Evolutionary conservation across 2,888 invertebrate genomes (phyloP).

Genomic region (Plagodis dolabraria): DNA sequence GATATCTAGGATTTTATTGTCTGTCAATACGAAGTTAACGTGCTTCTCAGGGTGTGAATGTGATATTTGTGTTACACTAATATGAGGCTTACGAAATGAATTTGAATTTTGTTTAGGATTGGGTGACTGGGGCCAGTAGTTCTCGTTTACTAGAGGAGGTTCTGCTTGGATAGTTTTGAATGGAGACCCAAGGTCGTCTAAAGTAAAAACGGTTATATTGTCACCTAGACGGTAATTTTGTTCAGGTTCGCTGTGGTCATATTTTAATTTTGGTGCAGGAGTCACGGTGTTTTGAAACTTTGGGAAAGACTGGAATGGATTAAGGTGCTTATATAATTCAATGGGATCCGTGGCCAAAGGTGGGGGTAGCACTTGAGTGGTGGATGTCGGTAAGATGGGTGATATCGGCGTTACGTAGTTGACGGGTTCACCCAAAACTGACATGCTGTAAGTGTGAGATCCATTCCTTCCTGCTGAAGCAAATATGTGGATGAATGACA

Average conservation of each 20-base stretch:
- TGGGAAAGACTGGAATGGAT: conserved; percentile 55
- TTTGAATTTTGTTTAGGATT: conserved; percentile 25
- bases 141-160: conserved; percentile 39
- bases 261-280: conserved; percentile 21
- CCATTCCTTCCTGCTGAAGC: conserved; percentile 72
- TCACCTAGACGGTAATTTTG: conserved; percentile 35
- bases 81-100: conserved; percentile 33
- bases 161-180: conserved; percentile 56
- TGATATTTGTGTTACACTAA: conserved; percentile 29
- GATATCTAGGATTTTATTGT: conserved; percentile 46
- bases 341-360: conserved; percentile 52
- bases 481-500: conserved; percentile 67
- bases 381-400: conserved; percentile 45
- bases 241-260: conserved; percentile 17
- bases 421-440: conserved; percentile 47
- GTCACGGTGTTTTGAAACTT: conserved; percentile 54
- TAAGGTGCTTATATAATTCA: conserved; percentile 57
- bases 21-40: conserved; percentile 43
- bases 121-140: conserved; percentile 35
- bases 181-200: conserved; percentile 51
- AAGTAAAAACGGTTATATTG: conserved; percentile 61
- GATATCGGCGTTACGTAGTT: conserved; percentile 66
- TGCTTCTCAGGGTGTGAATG: conserved; percentile 40
- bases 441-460: conserved; percentile 54
- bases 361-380: conserved; percentile 47